Base-by-base conservation (phyloP, 1,140 invertebrate species). In the Andricus grossulariae region DNA sequence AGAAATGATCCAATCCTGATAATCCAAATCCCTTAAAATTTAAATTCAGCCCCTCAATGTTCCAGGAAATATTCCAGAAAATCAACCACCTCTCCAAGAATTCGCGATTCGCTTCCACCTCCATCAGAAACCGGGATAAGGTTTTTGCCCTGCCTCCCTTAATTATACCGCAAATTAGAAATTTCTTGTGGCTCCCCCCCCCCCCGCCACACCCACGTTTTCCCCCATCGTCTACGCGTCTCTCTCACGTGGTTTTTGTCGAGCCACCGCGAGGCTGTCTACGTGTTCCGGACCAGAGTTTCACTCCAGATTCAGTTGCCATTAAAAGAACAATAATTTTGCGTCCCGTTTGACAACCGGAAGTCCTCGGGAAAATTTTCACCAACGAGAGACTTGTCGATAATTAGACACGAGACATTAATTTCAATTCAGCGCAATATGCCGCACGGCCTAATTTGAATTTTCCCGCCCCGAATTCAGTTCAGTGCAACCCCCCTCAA, bases 381-480 rank as follows among this genome's bases (percentile, higher is more conserved):
- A 71, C 60, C 55, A 72, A 54, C 49, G 71, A 72, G 71, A 80
- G 54, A 81, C 75, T 80, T 82, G 75, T 83, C 82, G 84, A 89
- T 90, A 90, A 90, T 91, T 91, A 91, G 87, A 89, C 86, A 83
- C 83, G 84, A 85, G 86, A 85, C 87, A 90, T 91, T 90, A 91
- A 91, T 90, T 89, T 90, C 88, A 84, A 90, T 90, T 91, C 86
- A 91, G 84, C 87, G 86, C 90, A 91, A 91, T 90, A 89, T 90
- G 90, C 87, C 84, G 85, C 88, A 83, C 86, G 80, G 84, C 81
- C 87, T 91, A 84, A 91, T 91, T 91, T 91, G 89, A 91, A 91
- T 91, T 90, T 91, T 87, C 87, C 85, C 78, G 52, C 60, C 49
- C 77, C 72, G 66, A 71, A 73, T 76, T 80, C 79, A 80, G 78